These are phyloP conservation scores for Spodoptera exigua DNA, from an alignment of 2,888 invertebrate species.

Conservation along the genomic window DNA sequence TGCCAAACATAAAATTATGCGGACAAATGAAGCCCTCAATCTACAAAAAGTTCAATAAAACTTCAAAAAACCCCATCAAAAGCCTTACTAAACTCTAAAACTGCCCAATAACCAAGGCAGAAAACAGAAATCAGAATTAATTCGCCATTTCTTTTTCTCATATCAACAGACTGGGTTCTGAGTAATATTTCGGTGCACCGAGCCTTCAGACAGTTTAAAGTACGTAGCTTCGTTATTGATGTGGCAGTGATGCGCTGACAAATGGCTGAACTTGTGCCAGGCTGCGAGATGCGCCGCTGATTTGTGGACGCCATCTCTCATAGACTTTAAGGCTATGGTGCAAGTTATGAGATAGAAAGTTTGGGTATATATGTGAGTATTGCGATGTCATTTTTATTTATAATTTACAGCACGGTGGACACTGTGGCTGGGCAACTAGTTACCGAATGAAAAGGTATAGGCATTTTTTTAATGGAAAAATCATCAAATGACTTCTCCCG, in stretches of 20 bases:
- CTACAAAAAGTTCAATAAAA: too few relatives aligned
- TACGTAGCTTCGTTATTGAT: constrained; percentile 34
- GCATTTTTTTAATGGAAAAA: too few relatives aligned
- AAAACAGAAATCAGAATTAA: not conserved
- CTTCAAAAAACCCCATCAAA: not conserved
- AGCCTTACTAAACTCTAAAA: constrained; percentile 1
- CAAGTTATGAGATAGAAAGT: constrained; percentile 11
- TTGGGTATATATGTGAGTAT: too few relatives aligned
- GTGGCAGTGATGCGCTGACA: constrained; percentile 44
- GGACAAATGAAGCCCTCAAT: too few relatives aligned
- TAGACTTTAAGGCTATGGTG: constrained; percentile 43
- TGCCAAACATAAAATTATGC: too few relatives aligned
- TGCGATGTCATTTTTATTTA: too few relatives aligned
- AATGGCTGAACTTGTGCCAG: constrained; percentile 55
- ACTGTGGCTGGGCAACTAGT: too few relatives aligned
- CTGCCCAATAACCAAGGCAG: not conserved
- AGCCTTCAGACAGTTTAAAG: constrained; percentile 33
- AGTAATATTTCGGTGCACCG: constrained; percentile 32
- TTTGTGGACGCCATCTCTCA: constrained; percentile 71
- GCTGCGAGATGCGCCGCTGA: constrained; percentile 59
- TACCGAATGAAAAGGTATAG: too few relatives aligned
- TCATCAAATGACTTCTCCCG: too few relatives aligned
- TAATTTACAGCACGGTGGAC: too few relatives aligned
- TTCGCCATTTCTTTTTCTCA: constrained; percentile 6
- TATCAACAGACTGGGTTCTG: constrained; percentile 7